Evolutionary conservation across 37 sponge, comb jelly and placozoan genomes (phyloP), one percentile per base, ranked within the genome.

Genomic region (Diacarnus erythraeanus): DNA sequence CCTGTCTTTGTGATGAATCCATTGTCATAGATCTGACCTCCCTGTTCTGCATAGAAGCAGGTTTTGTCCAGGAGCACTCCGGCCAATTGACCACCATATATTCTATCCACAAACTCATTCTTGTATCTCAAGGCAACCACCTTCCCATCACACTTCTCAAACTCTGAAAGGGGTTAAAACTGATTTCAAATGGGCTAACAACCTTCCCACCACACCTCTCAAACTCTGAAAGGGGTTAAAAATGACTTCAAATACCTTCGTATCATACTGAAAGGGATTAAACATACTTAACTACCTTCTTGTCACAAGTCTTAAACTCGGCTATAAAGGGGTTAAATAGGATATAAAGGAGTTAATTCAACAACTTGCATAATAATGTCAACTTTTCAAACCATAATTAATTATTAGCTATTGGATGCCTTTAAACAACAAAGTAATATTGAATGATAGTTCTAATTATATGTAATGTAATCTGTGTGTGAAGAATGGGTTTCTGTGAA

Each of bases 41-140:
- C 99, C 44, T 91, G 93, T 59, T 99, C 99, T 22, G 97, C 99
- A 80, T 99, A 99, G 85, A 95, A 97, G 74, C 97, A 94, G 56
- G 99, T 96, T 72, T 90, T 64, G 75, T 99, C 99, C 44, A 96
- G 75, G 2, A 99, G 81, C 3, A 99, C 77, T 57, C 97, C 97
- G 1, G 80, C 87, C 42, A 75, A 80, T 57, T 90, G 80, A 0
- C 97, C 94, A 77, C 66, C 70, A 30, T 69, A 43, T 6, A 94
- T 88, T 57, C 84, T 80, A 2, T 91, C 71, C 26, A 94, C 99
- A 88, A 99, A 99, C 79, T 79, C 42, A 23, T 85, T 80, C 35
- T 94, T 77, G 74, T 71, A 70, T 20, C 95, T 76, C 35, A 96
- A 68, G 22, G 99, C 97, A 26, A 87, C 75, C 38, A 99, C 90